Evolutionary conservation across 2,888 invertebrate genomes (phyloP).

Genomic region (Amiota minor): DNA sequence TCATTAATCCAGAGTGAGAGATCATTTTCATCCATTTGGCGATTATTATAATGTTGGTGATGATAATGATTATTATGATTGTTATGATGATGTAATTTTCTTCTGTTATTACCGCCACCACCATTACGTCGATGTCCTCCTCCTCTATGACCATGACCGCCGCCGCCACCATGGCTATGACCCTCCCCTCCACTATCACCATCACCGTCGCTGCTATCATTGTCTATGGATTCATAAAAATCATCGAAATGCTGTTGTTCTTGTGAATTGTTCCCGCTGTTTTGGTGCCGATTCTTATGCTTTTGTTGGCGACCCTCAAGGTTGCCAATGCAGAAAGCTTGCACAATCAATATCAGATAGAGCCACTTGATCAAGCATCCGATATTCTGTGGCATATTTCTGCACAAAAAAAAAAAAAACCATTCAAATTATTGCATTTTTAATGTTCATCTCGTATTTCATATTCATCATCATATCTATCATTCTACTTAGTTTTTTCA

Average conservation of each 20-base stretch:
- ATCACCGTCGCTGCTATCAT: conserved; percentile 40
- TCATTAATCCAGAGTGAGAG: conserved; percentile 92
- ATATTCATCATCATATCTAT: no score
- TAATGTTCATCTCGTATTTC: no score
- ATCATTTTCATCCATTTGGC: conserved; percentile 74
- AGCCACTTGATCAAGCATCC: conserved; percentile 61
- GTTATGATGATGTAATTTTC: conserved; percentile 46
- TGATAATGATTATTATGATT: conserved; percentile 54
- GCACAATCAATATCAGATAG: conserved; percentile 58
- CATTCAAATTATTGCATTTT: no score
- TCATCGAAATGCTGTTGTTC: conserved; percentile 33
- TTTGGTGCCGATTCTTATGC: conserved; percentile 49
- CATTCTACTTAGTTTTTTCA: no score
- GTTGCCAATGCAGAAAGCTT: conserved; percentile 54
- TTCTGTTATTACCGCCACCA: conserved; percentile 47
- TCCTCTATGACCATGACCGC: conserved; percentile 31
- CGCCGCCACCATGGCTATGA: conserved; percentile 41
- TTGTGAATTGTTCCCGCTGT: conserved; percentile 47
- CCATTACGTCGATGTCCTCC: conserved; percentile 26
- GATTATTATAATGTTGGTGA: conserved; percentile 49
- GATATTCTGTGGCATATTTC: conserved; percentile 57
- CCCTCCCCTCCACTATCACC: conserved; percentile 30
- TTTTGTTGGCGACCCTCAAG: conserved; percentile 60
- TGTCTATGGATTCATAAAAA: conserved; percentile 48
- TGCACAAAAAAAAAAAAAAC: conserved; percentile 32